phyloP scores from a whole-genome alignment of 2,888 invertebrate species.

The Drosophila niveifrons region DNA sequence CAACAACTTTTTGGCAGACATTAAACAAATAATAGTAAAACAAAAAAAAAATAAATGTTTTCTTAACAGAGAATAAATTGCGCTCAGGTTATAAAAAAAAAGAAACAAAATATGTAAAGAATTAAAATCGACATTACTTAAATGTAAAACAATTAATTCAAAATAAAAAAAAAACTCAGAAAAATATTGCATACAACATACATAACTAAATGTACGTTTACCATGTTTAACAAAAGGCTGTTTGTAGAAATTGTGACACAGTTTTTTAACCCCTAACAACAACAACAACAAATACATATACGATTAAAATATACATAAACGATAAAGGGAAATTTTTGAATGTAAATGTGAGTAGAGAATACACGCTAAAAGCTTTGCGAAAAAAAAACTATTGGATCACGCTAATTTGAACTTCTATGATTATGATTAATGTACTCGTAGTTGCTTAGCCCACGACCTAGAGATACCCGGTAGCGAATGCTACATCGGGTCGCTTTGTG shows the following conservation, averaged over 20 bases:
- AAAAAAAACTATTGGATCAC: conserved; percentile 11
- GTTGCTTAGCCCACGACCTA: conserved; percentile 44
- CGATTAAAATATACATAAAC: conserved; percentile 19
- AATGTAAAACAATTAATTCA: conserved; percentile 39
- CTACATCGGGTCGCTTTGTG: conserved; percentile 25
- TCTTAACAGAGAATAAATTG: conserved; percentile 64
- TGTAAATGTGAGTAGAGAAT: conserved; percentile 60
- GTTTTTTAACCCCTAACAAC: conserved; percentile 61
- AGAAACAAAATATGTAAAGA: conserved; percentile 39
- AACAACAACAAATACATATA: conserved; percentile 20
- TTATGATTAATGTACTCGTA: conserved; percentile 39
- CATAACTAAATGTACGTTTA: conserved; percentile 64
- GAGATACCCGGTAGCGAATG: conserved; percentile 32
- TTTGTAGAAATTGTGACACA: conserved; percentile 83
- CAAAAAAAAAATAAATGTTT: conserved; percentile 42
- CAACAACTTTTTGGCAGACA: conserved; percentile 31
- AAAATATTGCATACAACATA: conserved; percentile 42
- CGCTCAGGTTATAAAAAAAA: conserved; percentile 78
- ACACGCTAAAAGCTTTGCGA: conserved; percentile 37
- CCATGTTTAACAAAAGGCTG: conserved; percentile 84
- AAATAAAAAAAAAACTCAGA: conserved; percentile 9
- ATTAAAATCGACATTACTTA: conserved; percentile 25
- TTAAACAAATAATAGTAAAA: conserved; percentile 30
- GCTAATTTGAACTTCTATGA: conserved; percentile 17
- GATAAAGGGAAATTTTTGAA: conserved; percentile 31